phyloP scores from a whole-genome alignment of 2,888 invertebrate species.

The Amphipyra tragopoginis region DNA sequence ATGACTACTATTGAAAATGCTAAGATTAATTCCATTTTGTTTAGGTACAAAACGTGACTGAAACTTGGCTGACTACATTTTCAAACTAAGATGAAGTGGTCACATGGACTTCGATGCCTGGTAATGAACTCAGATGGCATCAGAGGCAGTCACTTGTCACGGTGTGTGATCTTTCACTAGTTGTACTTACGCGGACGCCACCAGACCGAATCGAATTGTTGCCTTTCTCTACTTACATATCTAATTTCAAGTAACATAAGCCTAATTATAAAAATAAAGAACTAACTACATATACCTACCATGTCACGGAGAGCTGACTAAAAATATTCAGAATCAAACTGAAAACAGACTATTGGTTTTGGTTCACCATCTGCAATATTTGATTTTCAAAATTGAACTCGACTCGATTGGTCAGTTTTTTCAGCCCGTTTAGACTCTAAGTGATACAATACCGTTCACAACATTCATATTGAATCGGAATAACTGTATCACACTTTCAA shows the following conservation, averaged over 20 bases:
- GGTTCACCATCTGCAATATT: not conserved
- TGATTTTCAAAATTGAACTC: constrained; percentile 3
- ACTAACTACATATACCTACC: not conserved
- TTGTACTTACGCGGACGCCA: constrained; percentile 34
- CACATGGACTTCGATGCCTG: constrained; percentile 30
- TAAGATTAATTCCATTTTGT: too few species aligned
- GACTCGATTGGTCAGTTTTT: not conserved
- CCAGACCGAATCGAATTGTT: constrained; percentile 48
- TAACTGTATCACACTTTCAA: constrained; percentile 10
- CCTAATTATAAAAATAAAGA: constrained; percentile 5
- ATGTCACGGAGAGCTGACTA: not conserved
- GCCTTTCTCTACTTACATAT: constrained; percentile 51
- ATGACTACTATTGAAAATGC: too few species aligned
- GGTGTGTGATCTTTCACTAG: constrained; percentile 45
- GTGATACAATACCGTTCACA: constrained; percentile 8
- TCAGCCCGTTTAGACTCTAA: not conserved
- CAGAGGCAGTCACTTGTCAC: constrained; percentile 48
- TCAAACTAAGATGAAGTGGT: constrained; percentile 56
- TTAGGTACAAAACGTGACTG: too few species aligned
- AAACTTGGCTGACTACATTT: too few species aligned
- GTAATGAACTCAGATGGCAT: constrained; percentile 42
- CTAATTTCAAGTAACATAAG: constrained; percentile 42
- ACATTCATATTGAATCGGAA: constrained; percentile 4
- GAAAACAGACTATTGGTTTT: not conserved
- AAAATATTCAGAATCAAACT: not conserved